phyloP scores from a whole-genome alignment of 2,113 vertebrate species.

The Eulacestoma nigropectus region DNA sequence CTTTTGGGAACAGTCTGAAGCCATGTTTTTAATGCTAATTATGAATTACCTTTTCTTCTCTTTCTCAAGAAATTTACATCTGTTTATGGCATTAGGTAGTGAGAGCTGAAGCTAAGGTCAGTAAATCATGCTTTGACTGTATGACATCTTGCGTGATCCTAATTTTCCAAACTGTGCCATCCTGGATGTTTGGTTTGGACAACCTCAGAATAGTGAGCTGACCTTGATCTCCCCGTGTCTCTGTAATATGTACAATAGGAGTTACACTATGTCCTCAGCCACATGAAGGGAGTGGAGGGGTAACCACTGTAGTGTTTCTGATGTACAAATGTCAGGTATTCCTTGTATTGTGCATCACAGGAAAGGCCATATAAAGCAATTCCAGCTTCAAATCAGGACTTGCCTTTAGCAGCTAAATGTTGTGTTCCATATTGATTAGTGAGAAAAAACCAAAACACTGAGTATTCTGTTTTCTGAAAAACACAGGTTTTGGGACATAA shows the following conservation, averaged over 20 bases:
- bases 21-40: neutral
- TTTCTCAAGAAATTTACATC: neutral
- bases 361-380: neutral
- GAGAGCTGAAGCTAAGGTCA: neutral
- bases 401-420: neutral
- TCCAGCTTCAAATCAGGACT: neutral
- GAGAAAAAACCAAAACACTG: neutral
- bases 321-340: neutral
- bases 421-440: neutral
- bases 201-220: neutral
- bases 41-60: neutral
- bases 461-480: neutral
- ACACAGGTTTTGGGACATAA: neutral
- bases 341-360: neutral
- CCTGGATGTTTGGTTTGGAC: neutral
- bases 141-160: neutral
- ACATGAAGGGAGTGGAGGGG: fast-evolving
- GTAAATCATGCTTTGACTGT: neutral
- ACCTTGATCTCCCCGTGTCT: neutral
- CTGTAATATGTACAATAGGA: neutral
- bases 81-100: neutral
- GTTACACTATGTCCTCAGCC: neutral
- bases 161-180: neutral
- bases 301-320: neutral
- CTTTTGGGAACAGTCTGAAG: neutral